Percentiles rank a stretch among this genome's conserved stretches.
Conservation (phyloP, 2,888 invertebrate species). For the Andrena dorsata region DNA sequence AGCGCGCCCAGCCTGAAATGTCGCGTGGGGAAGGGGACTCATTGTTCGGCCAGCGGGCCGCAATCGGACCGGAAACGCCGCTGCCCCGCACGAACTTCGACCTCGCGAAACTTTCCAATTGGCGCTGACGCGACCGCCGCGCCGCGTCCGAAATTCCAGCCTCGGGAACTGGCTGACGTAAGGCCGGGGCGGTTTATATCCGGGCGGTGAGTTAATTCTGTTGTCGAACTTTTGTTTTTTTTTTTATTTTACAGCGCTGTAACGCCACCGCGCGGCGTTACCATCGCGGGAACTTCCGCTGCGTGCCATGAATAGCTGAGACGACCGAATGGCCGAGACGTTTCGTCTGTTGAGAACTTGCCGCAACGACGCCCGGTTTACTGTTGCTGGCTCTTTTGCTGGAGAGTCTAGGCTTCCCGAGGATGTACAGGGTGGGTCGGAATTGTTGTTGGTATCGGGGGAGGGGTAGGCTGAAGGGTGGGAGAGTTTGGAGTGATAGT, state of each 20-base stretch:
- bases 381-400: slow-evolving; percentile 6
- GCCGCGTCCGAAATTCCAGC: slow-evolving; percentile 56
- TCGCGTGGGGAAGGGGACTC: slow-evolving; percentile 53
- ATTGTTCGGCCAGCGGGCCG: slow-evolving; percentile 59
- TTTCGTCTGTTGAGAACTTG: slow-evolving; percentile 9
- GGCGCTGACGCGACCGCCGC: slow-evolving; percentile 36
- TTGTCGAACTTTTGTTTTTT: slow-evolving; percentile 51
- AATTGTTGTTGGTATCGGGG: neutral
- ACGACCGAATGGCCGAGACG: neutral
- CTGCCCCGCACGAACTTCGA: slow-evolving; percentile 53
- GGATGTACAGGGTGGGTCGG: neutral
- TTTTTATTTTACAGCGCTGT: slow-evolving; percentile 33
- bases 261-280: slow-evolving; percentile 28
- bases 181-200: neutral
- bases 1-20: slow-evolving; percentile 62
- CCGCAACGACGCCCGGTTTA: slow-evolving; percentile 2
- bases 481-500: neutral
- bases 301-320: slow-evolving; percentile 44
- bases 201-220: slow-evolving; percentile 38
- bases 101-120: slow-evolving; percentile 67
- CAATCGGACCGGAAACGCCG: slow-evolving; percentile 57
- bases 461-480: neutral
- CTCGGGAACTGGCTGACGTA: neutral
- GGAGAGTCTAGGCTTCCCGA: neutral
- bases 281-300: slow-evolving; percentile 33